Base-by-base conservation (phyloP, 1,140 invertebrate genomes). In the Steinernema khuongi region DNA sequence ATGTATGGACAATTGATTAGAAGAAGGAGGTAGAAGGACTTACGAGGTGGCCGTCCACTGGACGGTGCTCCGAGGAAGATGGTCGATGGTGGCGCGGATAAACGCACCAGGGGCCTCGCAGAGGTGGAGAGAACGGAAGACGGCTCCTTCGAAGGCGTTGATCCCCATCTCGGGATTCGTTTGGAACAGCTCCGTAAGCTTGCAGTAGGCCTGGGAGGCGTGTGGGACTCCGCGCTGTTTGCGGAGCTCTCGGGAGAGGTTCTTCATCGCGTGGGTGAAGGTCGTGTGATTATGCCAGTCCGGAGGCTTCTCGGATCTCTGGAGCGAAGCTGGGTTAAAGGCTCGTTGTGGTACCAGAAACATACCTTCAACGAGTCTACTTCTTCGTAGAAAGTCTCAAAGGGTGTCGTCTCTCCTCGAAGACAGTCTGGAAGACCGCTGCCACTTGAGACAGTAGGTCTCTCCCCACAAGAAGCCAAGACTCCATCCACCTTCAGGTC, bases 81-180 rank as follows among this genome's bases (percentile, higher is more conserved):
- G 50, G 41, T 72, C 32, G 19, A 30, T 60, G 17, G 83, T 19
- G 1, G 81, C 78, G 44, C 31, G 31, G 26, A 82, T 71, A 73
- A 82, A 82, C 31, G 69, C 75, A 1, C 81, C 81, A 14, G 81
- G 81, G 17, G 75, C 74, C 68, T 81, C 80, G 68, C 81, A 84
- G 19, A 81, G 74, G 31, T 81, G 80, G 19, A 81, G 69, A 26
- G 75, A 73, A 31, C 79, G 81, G 67, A 75, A 80, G 72, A 36
- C 11, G 50, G 2, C 18, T 17, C 22, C 19, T 1, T 18, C 68
- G 22, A n/a, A 41, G 26, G 17, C 11, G 18, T 19, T 30, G 11
- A 60, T 67, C 32, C 31, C 0, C 30, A 41, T 18, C 29, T 81
- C 36, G 22, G 81, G 76, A 67, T 75, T 43, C 17, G 14, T 28